Base-by-base conservation (phyloP, 2,888 invertebrate species). In the Tetanocera ferruginea region DNA sequence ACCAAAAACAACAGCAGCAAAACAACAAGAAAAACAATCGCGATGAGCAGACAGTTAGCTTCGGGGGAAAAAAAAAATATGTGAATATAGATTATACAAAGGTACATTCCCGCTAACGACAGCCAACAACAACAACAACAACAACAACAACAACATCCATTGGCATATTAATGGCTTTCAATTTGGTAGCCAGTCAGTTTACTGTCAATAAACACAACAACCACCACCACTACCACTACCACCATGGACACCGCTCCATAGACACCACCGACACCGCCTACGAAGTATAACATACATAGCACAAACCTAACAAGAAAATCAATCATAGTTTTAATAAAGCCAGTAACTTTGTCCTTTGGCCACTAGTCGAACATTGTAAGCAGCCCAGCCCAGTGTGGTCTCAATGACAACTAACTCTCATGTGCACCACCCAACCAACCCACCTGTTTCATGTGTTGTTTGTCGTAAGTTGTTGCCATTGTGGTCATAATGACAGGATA, bases 51-150 rank as follows among this genome's bases (percentile, higher is more conserved):
- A 60, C 23, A 60, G 28, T 60, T 19, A 14, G 19, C 23, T n/a
- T 66, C 23, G 23, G 9, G 37, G 62, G n/a, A 37, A 37, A 60
- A 60, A 60, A 60, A 60, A 11, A 60, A 62, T 28, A 60, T 23
- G 49, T 73, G 73, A 62, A 60, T 73, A 73, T 73, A 49, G 73
- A 73, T 73, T 73, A 73, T 73, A 73, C 73, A 73, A 62, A 49
- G 28, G 73, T 62, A 37, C 34, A 14, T 34, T 19, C 70, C 2
- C 31, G 6, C 60, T 60, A 57, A 23, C 55, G 17, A 23, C 62
- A 19, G 43, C 8, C 55, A 28, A 52, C 8, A 11, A 25, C n/a
- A 67, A 49, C 19, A 69, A 43, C 25, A 69, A 25, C 49, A 69
- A 28, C 23, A 49, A 23, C 25, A 23, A 14, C 43, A 37, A 49